phyloP scores from a whole-genome alignment of 2,797 vertebrate genomes.

The Botia kubotai region DNA sequence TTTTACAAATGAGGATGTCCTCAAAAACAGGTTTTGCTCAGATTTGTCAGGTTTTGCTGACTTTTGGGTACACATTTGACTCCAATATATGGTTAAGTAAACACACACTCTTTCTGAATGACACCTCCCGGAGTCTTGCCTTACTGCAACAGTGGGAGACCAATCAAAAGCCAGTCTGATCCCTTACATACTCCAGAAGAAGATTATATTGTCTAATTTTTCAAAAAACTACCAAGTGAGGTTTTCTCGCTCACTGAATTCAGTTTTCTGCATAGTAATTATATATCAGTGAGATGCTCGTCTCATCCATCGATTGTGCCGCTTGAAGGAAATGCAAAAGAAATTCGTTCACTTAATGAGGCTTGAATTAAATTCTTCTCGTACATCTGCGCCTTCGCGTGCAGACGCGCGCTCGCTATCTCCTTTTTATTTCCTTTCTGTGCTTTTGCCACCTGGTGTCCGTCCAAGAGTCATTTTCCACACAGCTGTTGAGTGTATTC shows the following conservation, averaged over 20 bases:
- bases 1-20: too few species aligned
- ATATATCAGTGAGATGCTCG: background rate
- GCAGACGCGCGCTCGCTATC: constrained; percentile 11
- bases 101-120: constrained; percentile 42
- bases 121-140: constrained; percentile 47
- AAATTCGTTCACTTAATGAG: background rate
- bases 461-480: constrained; percentile 51
- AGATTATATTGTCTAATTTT: background rate
- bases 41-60: too few species aligned
- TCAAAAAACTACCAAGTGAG: background rate
- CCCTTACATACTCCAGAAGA: background rate
- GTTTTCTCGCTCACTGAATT: background rate
- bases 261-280: background rate
- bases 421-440: constrained; percentile 49
- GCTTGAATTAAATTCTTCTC: constrained; percentile 12
- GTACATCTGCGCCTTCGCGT: constrained; percentile 10
- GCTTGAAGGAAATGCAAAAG: constrained; percentile 10
- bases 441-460: constrained; percentile 56
- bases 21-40: too few species aligned
- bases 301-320: background rate
- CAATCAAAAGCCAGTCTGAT: constrained; percentile 15
- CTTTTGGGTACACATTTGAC: too few species aligned
- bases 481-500: constrained; percentile 57
- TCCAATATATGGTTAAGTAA: too few species aligned
- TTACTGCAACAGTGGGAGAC: constrained; percentile 10